Percentiles rank a stretch among this genome's conserved stretches.
These are phyloP conservation scores for Ichneumoninae sp. DNA, from an alignment of 2,888 invertebrate genomes.

Conservation along the genomic window DNA sequence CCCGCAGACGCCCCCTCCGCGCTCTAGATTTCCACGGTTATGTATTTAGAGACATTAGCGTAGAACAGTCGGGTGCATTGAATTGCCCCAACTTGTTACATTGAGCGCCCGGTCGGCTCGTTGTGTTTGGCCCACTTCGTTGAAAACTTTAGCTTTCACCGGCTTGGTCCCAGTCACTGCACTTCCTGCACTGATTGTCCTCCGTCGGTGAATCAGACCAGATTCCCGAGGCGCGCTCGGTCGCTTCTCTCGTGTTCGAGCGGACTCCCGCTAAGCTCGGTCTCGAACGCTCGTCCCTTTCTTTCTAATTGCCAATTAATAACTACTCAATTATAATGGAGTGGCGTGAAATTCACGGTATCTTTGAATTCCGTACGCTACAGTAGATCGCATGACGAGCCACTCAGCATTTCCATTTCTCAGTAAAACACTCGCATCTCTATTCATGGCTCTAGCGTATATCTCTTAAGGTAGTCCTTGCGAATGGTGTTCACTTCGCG, in stretches of 20 bases:
- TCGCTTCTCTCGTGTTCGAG: conserved; percentile 14
- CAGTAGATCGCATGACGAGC: not conserved
- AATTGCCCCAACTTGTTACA: conserved; percentile 69
- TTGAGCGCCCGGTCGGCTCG: conserved; percentile 10
- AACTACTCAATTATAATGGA: conserved; percentile 64
- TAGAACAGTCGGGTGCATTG: conserved; percentile 63
- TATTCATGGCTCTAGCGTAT: not conserved
- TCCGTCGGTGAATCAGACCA: conserved; percentile 69
- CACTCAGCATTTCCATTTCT: conserved; percentile 27
- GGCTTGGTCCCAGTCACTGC: conserved; percentile 82
- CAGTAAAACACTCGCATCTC: not conserved
- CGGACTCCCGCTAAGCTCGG: conserved; percentile 39
- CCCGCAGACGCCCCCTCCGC: not conserved
- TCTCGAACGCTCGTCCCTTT: conserved; percentile 40
- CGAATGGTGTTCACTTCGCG: too few species aligned
- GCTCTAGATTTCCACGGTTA: conserved; percentile 23
- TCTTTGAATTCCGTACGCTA: conserved; percentile 49
- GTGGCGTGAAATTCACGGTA: conserved; percentile 50
- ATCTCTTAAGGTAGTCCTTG: not conserved
- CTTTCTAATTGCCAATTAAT: conserved; percentile 71
- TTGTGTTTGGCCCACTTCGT: conserved; percentile 79
- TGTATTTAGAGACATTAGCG: conserved; percentile 66
- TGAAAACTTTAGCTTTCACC: conserved; percentile 80
- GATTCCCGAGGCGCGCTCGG: conserved; percentile 51
- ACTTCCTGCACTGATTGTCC: conserved; percentile 84